Evolutionary conservation across 2,888 invertebrate species (phyloP).

Genomic region (Clostera curtula): DNA sequence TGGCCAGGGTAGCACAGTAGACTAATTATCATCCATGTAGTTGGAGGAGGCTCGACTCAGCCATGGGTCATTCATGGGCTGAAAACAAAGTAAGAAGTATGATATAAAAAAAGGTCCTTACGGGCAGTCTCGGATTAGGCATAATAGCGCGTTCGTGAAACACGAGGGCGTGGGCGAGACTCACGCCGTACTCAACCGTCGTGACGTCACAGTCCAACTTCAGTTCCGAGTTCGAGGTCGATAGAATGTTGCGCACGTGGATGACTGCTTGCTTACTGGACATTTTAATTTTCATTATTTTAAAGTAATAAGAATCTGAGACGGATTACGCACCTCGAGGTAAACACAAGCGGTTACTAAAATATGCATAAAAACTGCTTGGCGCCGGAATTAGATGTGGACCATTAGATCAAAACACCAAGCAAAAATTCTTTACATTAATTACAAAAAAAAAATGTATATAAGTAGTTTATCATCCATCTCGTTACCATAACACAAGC

Average conservation of each 20-base stretch:
- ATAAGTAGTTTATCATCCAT: neutral
- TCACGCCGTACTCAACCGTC: slow-evolving; percentile 53
- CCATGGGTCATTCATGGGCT: no score
- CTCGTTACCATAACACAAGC: neutral
- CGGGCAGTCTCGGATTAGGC: slow-evolving; percentile 35
- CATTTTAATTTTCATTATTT: no score
- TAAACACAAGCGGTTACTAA: no score
- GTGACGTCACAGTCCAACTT: slow-evolving; percentile 50
- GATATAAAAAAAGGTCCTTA: slow-evolving; percentile 15
- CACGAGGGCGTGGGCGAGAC: slow-evolving; percentile 51
- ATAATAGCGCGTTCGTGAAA: slow-evolving; percentile 58
- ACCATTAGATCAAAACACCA: no score
- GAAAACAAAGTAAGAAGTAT: neutral
- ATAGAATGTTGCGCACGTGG: slow-evolving; percentile 37
- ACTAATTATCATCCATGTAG: no score
- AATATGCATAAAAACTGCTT: no score
- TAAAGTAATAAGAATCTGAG: no score
- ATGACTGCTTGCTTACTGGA: slow-evolving; percentile 59
- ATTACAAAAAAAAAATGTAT: neutral
- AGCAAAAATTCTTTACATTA: neutral
- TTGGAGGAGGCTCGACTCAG: no score
- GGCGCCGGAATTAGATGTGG: no score
- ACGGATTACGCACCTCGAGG: no score
- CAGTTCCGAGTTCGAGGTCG: slow-evolving; percentile 25
- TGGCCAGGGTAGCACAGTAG: no score